Percentiles rank a stretch among this genome's conserved stretches.
These are phyloP conservation scores for Artemia sinica DNA, from an alignment of 2,888 invertebrate species.

Conservation along the genomic window DNA sequence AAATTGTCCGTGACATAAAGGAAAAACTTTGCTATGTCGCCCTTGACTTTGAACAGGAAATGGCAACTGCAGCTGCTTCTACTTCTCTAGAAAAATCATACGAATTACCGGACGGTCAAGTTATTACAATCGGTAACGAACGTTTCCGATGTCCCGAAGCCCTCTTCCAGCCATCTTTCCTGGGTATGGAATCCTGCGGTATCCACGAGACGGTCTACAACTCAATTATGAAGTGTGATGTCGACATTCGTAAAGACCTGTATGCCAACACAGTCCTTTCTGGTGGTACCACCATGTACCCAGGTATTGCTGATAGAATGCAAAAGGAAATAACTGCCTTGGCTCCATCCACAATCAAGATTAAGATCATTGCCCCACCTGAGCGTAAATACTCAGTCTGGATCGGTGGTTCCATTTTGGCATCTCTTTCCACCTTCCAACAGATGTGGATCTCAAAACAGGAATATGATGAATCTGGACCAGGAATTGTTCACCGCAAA, in stretches of 20 bases:
- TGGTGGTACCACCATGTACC: slow-evolving; percentile 86
- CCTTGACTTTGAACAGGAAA: slow-evolving; percentile 84
- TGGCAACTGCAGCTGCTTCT: slow-evolving; percentile 78
- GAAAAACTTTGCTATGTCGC: slow-evolving; percentile 86
- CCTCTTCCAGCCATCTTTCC: slow-evolving; percentile 73
- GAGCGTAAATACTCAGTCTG: slow-evolving; percentile 95
- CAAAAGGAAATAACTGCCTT: slow-evolving; percentile 77
- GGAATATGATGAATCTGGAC: slow-evolving; percentile 91
- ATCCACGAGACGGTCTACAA: slow-evolving; percentile 82
- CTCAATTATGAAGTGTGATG: slow-evolving; percentile 88
- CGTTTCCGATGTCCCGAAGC: slow-evolving; percentile 75
- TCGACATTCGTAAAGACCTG: slow-evolving; percentile 80
- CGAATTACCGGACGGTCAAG: slow-evolving; percentile 75
- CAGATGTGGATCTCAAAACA: slow-evolving; percentile 95
- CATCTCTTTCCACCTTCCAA: slow-evolving; percentile 72
- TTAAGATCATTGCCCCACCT: slow-evolving; percentile 68
- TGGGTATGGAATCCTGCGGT: slow-evolving; percentile 76
- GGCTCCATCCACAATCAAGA: slow-evolving; percentile 45
- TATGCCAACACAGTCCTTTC: slow-evolving; percentile 84
- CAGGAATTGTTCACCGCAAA: slow-evolving; percentile 88
- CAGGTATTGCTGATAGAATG: slow-evolving; percentile 76
- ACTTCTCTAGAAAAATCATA: slow-evolving; percentile 81
- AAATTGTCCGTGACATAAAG: slow-evolving; percentile 87
- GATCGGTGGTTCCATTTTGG: slow-evolving; percentile 94
- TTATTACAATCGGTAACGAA: slow-evolving; percentile 73